Evolutionary conservation across 2,888 invertebrate genomes (phyloP).

Genomic region (Rhaphigaster nebulosa): DNA sequence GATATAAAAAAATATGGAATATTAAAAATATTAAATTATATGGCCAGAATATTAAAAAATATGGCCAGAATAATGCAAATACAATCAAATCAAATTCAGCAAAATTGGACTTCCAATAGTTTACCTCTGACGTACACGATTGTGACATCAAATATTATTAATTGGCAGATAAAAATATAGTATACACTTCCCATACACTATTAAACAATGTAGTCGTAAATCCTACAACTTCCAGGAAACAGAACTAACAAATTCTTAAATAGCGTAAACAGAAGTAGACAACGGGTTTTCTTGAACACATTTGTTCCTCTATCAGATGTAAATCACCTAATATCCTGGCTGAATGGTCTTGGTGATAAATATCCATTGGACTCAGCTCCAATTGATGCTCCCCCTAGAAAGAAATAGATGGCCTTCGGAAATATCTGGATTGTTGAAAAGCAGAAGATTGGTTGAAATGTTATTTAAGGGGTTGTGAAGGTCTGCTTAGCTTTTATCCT

Average conservation of each 20-base stretch:
- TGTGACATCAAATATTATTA: neutral
- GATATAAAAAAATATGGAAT: too few species aligned
- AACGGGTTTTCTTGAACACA: neutral
- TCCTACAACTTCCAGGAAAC: neutral
- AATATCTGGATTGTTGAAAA: constrained; percentile 6
- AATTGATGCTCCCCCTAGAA: neutral
- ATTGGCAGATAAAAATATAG: neutral
- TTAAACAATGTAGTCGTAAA: neutral
- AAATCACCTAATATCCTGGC: neutral
- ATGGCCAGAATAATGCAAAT: too few species aligned
- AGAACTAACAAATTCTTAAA: neutral
- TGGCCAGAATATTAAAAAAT: too few species aligned
- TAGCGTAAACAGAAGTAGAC: neutral
- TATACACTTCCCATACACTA: neutral
- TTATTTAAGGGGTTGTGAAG: neutral
- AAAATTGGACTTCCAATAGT: too few species aligned
- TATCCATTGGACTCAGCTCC: neutral
- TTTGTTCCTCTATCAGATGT: neutral
- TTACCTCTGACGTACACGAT: too few species aligned
- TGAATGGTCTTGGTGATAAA: neutral
- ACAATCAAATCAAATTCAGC: too few species aligned
- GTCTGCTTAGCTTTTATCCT: neutral
- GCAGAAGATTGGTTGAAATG: neutral
- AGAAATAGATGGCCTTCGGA: neutral
- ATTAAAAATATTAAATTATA: too few species aligned